Percentiles rank a stretch among this genome's conserved stretches.
Conservation (phyloP, 2,888 invertebrate species). For the Sesamia inferens region DNA sequence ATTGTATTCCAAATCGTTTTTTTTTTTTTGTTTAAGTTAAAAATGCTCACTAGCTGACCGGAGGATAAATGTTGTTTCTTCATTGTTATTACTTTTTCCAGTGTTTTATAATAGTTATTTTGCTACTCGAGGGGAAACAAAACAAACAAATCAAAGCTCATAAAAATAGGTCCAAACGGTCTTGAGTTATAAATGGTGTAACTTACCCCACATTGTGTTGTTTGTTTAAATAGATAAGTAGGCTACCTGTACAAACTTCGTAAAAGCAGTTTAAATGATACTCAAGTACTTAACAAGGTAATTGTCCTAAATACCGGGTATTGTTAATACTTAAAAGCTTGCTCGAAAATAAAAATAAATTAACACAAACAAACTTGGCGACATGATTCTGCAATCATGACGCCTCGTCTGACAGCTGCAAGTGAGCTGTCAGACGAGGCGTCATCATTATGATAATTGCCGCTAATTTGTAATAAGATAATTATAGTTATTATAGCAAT, state of each 20-base stretch:
- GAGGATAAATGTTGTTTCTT: background rate
- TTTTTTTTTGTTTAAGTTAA: background rate
- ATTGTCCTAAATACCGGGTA: conserved; percentile 37
- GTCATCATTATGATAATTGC: background rate
- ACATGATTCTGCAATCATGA: too few relatives aligned
- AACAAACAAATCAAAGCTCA: background rate
- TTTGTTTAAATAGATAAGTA: background rate
- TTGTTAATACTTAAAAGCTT: conserved; percentile 22
- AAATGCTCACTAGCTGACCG: background rate
- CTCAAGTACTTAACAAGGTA: conserved; percentile 36
- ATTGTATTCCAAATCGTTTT: background rate
- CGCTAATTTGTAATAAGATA: background rate
- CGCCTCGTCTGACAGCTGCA: too few relatives aligned
- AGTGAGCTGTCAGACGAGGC: background rate
- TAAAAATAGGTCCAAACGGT: background rate
- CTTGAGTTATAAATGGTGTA: background rate
- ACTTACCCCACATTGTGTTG: background rate
- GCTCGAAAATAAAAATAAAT: conserved; percentile 10
- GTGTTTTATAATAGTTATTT: background rate
- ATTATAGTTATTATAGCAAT: background rate
- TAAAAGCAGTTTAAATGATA: conserved; percentile 32
- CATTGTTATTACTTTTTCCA: background rate
- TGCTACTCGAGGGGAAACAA: background rate
- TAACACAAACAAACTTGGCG: background rate
- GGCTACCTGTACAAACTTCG: conserved; percentile 2